Evolutionary conservation across 2,888 invertebrate species (phyloP), one percentile per base, ranked within the genome.

Genomic region (Drosophila falleni): DNA sequence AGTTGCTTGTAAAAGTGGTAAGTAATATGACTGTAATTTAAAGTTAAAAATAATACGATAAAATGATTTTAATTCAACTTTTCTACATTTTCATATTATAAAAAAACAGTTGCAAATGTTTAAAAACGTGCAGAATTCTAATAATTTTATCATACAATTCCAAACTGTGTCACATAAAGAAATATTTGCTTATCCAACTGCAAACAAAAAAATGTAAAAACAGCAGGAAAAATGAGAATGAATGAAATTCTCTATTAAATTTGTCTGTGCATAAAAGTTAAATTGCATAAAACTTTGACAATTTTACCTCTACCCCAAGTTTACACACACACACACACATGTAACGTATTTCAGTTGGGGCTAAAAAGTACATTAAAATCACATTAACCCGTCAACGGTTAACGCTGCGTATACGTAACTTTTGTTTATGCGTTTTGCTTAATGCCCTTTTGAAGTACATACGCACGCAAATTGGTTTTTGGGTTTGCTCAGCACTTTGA

Each of bases 331-430:
- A 56, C 19, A 60, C 16, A 46, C 53, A 41, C 8, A 35, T 47
- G 59, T 46, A 23, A 8, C n/a, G n/a, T 55, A 35, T 46, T 41
- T 58, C 33, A 41, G 46, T 13, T 44, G 64, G 31, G 63, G 54
- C 47, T 58, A 83, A 86, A 86, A 86, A 86, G 87, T 88, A 86
- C 86, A 86, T 86, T 86, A 86, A 88, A 88, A 88, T 86, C 88
- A 81, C 86, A 86, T 86, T 86, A 86, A 83, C 88, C 88, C 86
- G 88, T 88, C 88, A 88, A 80, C 81, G 84, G 80, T 72, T 74
- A 81, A 80, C 84, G 65, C 71, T 68, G 75, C 80, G 86, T 85
- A 80, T 86, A 75, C 78, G 81, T 73, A 86, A 88, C 87, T 85
- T 87, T 85, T 85, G 88, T 83, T 87, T 87, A 85, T 87, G 74